phyloP scores from a whole-genome alignment of 1,140 invertebrate genomes.

The Drosophila sucinea region DNA sequence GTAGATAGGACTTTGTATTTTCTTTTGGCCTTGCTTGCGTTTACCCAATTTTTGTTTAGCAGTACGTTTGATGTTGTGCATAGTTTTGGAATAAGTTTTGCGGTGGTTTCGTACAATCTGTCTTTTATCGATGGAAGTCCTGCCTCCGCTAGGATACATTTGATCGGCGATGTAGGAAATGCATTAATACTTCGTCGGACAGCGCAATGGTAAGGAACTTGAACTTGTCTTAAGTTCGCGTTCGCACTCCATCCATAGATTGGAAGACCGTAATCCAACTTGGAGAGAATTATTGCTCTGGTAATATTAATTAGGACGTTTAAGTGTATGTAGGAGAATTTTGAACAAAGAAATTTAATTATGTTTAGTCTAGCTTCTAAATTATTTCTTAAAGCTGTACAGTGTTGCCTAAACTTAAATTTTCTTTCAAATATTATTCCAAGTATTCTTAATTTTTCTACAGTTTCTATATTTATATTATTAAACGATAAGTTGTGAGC shows the following conservation, averaged over 20 bases:
- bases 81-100: no score
- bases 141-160: neutral
- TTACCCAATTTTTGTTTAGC: neutral
- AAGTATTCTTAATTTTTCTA: no score
- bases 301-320: constrained; percentile 11
- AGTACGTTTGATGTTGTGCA: constrained; percentile 3
- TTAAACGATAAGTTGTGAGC: neutral
- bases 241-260: constrained; percentile 19
- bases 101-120: neutral
- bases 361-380: neutral
- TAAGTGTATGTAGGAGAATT: neutral
- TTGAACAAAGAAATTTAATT: neutral
- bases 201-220: constrained; percentile 9
- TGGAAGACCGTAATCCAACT: constrained; percentile 18
- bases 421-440: neutral
- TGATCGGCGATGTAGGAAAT: constrained; percentile 1
- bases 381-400: neutral
- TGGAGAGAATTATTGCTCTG: constrained; percentile 17
- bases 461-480: neutral
- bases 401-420: no score
- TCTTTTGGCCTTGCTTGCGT: neutral
- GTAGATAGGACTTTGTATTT: neutral
- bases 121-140: neutral
- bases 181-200: constrained; percentile 12
- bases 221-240: constrained; percentile 13